These are phyloP conservation scores for Pandemis corylana DNA, from an alignment of 2,888 invertebrate genomes.

Conservation along the genomic window DNA sequence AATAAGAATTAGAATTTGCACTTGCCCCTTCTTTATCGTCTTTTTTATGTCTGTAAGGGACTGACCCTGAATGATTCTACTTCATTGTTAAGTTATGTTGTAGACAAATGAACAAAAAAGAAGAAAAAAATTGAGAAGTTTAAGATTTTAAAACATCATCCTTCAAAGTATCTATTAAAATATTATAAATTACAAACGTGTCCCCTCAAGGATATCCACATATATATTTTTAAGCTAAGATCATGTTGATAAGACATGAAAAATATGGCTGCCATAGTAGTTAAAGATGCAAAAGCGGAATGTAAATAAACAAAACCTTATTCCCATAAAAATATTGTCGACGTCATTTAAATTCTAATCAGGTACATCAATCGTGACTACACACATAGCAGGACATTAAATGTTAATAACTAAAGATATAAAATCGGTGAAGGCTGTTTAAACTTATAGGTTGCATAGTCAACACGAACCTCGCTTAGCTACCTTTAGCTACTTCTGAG, in stretches of 20 bases:
- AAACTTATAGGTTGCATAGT: constrained; percentile 27
- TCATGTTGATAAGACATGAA: constrained; percentile 13
- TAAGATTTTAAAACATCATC: neutral
- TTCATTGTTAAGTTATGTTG: no score
- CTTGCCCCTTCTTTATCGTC: no score
- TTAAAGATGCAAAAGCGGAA: constrained; percentile 5
- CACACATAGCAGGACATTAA: constrained; percentile 53
- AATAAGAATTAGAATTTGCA: no score
- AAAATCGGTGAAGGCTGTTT: constrained; percentile 56
- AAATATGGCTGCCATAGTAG: constrained; percentile 2
- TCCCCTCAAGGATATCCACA: neutral
- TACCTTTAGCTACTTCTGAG: neutral
- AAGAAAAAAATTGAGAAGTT: no score
- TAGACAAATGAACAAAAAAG: no score
- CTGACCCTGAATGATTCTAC: no score
- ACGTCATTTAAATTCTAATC: constrained; percentile 47
- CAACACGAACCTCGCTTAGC: constrained; percentile 7
- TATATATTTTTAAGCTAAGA: neutral
- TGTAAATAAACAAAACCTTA: constrained; percentile 38
- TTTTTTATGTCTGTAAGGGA: no score
- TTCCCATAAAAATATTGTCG: constrained; percentile 28
- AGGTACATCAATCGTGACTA: constrained; percentile 60
- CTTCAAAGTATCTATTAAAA: neutral
- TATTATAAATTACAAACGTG: neutral
- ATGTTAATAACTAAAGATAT: constrained; percentile 53